Base-by-base conservation (phyloP, 2,888 invertebrate species). In the Caradrina kadenii region DNA sequence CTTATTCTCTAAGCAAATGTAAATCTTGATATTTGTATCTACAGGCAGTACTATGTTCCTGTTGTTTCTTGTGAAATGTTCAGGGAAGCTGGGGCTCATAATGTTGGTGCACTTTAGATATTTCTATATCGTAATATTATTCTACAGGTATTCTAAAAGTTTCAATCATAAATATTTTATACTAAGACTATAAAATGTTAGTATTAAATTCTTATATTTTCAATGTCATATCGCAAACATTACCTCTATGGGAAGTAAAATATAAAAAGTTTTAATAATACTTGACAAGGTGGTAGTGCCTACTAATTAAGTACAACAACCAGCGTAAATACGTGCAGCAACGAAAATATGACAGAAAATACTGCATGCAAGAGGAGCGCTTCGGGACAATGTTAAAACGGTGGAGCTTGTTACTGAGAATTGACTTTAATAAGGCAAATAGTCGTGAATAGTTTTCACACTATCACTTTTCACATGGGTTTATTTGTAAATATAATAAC, bases 1-100 rank as follows among this genome's bases (percentile, higher is more conserved):
- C 76, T 80, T 71, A 73, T 76, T 67, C 72, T 65, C 53, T 54
- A 61, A 69, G 69, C 62, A 76, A 73, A 79, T 78, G 66, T 78
- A 73, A 81, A 76, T 73, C 70, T 69, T 67, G 52, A 67, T 75
- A 56, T 60, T 72, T 73, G 71, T 69, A 70, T 35, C 61, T 69
- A 76, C 76, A 76, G 70, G 70, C 72, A 35, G 45, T 19, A 35
- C 22, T 15, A 19, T 50, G 55, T 50, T 50, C 11, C 26, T 65
- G 49, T 53, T 81, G 54, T 76, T 68, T 65, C 61, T 64, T 48
- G 63, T 10, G 39, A 67, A 67, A 67, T 59, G 13, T 62, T 59
- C 19, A 22, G 61, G 22, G 13, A 69, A 76, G 26, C 58, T 31
- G 26, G 7, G 48, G 5, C 11, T 48, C 26, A 22, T 50, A 31